These are phyloP conservation scores for Orthosia cruda DNA, from an alignment of 2,888 invertebrate species.

Conservation along the genomic window DNA sequence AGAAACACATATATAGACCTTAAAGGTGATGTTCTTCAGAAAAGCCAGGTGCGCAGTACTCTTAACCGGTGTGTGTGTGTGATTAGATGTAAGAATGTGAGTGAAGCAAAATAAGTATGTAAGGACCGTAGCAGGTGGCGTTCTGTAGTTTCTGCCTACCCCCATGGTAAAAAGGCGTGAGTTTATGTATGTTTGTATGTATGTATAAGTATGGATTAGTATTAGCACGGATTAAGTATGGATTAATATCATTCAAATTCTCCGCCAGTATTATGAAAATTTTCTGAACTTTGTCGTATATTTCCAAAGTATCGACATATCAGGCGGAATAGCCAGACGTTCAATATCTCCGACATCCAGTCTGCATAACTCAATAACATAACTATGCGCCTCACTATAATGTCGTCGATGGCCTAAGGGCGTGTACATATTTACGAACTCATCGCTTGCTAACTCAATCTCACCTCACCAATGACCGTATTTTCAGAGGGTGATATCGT, in stretches of 20 bases:
- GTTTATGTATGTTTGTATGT: too few relatives aligned
- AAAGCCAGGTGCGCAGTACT: too few relatives aligned
- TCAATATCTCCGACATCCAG: constrained; percentile 74
- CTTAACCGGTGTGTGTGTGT: too few relatives aligned
- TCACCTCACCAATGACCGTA: background rate
- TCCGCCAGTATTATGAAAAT: background rate
- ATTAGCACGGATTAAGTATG: too few relatives aligned
- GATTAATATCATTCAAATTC: background rate
- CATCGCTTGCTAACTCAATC: background rate
- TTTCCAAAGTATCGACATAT: constrained; percentile 49
- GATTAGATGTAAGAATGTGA: too few relatives aligned
- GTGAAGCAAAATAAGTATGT: too few relatives aligned
- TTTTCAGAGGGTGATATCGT: background rate
- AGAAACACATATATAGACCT: too few relatives aligned
- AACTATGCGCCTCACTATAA: constrained; percentile 83
- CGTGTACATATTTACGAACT: constrained; percentile 31
- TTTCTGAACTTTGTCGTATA: constrained; percentile 11
- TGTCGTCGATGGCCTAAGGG: constrained; percentile 51
- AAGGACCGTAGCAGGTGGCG: too few relatives aligned
- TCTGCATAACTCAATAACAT: constrained; percentile 91
- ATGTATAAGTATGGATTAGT: too few relatives aligned
- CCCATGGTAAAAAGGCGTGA: too few relatives aligned
- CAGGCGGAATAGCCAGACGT: constrained; percentile 78
- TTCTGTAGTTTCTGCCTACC: too few relatives aligned
- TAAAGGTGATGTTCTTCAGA: too few relatives aligned